A percentile compares a stretch with the other conserved stretches of the same genome.
Conservation (phyloP, 30 jellyfish, hydroid and myxozoan genomes). For the Clytia hemisphaerica region DNA sequence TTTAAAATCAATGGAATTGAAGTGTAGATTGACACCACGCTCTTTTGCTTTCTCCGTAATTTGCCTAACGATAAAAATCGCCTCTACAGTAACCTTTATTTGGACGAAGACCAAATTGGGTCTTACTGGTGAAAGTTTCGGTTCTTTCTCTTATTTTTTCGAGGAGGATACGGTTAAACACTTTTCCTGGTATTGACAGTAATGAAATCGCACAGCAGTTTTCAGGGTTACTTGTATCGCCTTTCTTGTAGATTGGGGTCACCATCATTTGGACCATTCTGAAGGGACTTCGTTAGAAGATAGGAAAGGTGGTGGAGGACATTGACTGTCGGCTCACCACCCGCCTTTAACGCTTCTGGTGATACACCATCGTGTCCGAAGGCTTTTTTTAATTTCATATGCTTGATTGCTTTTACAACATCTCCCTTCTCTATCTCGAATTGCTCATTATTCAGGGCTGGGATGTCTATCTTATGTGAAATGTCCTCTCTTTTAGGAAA, state of each 20-base stretch:
- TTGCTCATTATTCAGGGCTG: not conserved
- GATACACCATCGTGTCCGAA: slow-evolving; percentile 20
- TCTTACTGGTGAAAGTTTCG: too few species aligned
- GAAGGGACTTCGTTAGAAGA: not conserved
- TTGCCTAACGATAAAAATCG: slow-evolving; percentile 37
- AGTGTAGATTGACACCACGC: slow-evolving; percentile 15
- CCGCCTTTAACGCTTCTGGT: slow-evolving; percentile 36
- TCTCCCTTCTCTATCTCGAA: slow-evolving; percentile 2
- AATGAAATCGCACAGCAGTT: slow-evolving; percentile 25
- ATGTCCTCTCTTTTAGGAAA: slow-evolving; percentile 21
- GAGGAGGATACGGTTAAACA: slow-evolving; percentile 4
- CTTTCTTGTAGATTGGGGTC: slow-evolving; percentile 34
- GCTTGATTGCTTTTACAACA: too few species aligned
- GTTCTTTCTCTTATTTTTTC: slow-evolving; percentile 27
- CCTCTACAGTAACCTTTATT: slow-evolving; percentile 47
- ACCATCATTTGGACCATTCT: slow-evolving; percentile 34
- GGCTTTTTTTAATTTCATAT: slow-evolving; percentile 16
- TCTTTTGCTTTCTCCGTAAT: slow-evolving; percentile 43
- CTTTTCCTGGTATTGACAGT: too few species aligned
- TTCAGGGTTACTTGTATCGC: slow-evolving; percentile 20
- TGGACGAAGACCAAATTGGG: slow-evolving; percentile 33
- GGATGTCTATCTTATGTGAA: not conserved
- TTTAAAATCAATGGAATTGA: too few species aligned
- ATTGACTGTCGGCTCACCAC: slow-evolving; percentile 18
- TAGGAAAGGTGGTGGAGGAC: slow-evolving; percentile 21